Evolutionary conservation across 2,113 vertebrate species (phyloP), one percentile per base, ranked within the genome.

Genomic region (Lophius piscatorius): DNA sequence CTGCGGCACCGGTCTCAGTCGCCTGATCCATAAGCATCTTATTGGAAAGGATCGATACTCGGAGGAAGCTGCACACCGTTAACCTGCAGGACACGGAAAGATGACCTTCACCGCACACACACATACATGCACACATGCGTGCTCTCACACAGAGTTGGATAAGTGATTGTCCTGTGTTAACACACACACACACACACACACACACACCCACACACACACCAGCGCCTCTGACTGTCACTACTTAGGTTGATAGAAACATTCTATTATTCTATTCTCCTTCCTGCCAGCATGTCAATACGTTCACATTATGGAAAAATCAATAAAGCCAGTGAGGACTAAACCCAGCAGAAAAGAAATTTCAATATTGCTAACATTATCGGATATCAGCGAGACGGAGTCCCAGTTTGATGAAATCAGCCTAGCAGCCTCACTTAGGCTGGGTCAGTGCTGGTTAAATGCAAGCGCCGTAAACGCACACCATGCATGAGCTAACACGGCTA

Each of bases 21-120:
- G 38, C 50, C 22, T 36, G 40, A 61, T 72, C 74, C 26, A 16
- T 58, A 44, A 4, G 40, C 39, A 7, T 34, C 22, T 42, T 58
- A 58, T 67, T 57, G 45, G 34, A 52, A 48, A n/a, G 6, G 0
- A 52, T 72, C 45, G 38, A 58, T 63, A 12, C 6, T 16, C 9
- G 23, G 40, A n/a, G 34, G 57, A 38, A 28, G 31, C 17, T 44
- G 22, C 8, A 45, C 28, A 10, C 5, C 10, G 39, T 66, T 70
- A 39, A 35, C 60, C 70, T 48, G 45, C 50, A 52, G 18, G 29
- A 63, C 10, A 52, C 18, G 12, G 35, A 29, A 39, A 46, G 55
- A 39, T 33, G 36, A 46, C 63, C 65, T 64, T 62, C 26, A 41
- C 23, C 6, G 12, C 24, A 16, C 34, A 23, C 17, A 33, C 36